Percentiles rank a stretch among this genome's conserved stretches.
phyloP scores from a whole-genome alignment of 2,797 vertebrate species.

The Sebastes trivittatus region DNA sequence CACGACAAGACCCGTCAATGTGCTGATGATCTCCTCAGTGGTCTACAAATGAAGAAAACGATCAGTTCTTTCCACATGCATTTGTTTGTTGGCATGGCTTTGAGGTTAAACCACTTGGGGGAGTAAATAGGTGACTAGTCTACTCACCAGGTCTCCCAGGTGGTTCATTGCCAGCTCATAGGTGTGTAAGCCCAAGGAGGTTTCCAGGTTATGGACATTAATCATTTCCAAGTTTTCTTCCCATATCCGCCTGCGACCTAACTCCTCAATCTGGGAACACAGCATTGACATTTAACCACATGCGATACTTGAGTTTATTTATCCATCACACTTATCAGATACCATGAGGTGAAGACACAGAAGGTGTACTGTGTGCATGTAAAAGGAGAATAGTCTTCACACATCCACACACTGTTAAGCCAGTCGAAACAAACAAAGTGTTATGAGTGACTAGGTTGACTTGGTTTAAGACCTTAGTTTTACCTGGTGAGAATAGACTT shows the following conservation, averaged over 20 bases:
- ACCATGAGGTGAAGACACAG: not conserved
- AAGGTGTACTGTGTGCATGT: not conserved
- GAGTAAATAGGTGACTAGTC: not conserved
- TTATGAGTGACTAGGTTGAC: not conserved
- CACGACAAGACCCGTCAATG: conserved; percentile 21
- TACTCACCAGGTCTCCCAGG: conserved; percentile 71
- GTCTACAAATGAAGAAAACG: conserved; percentile 40
- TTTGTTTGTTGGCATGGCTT: not conserved
- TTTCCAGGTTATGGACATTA: conserved; percentile 73
- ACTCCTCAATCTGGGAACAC: conserved; percentile 65
- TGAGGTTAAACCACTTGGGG: not conserved
- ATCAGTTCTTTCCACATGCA: not conserved
- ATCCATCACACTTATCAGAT: not conserved
- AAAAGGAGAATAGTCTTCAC: no score
- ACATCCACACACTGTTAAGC: not conserved
- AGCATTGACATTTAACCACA: not conserved
- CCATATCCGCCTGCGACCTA: conserved; percentile 68
- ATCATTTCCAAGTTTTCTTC: conserved; percentile 73
- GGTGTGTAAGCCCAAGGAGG: conserved; percentile 62
- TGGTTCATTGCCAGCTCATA: conserved; percentile 78
- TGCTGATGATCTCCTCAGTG: conserved; percentile 34
- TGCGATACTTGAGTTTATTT: accelerated
- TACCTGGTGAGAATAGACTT: conserved; percentile 79
- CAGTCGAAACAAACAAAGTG: not conserved
- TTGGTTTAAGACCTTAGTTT: not conserved